Evolutionary conservation across 64 coral and sea anemone genomes (phyloP), one percentile per base, ranked within the genome.

Genomic region (Pocillopora damicornis): DNA sequence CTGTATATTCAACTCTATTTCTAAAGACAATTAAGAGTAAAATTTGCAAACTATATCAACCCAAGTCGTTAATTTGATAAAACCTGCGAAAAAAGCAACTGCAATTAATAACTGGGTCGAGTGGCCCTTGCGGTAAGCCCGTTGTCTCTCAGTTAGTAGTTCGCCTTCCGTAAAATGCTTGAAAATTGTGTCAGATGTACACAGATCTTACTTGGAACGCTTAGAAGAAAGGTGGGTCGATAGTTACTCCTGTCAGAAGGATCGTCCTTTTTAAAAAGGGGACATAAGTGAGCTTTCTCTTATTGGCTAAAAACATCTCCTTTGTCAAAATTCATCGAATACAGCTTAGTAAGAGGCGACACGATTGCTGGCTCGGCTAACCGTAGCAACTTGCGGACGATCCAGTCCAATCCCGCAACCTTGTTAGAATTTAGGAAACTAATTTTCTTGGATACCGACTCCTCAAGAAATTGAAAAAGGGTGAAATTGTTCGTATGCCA

Each of bases 231-330:
- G 11, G 63, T 80, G 30, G 78, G 59, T 35, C 59, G 22, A 62
- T 80, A 80, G 34, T 80, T 80, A 30, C 78, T 80, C 12, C 23
- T 80, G n/a, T 80, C 59, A 62, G 78, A 35, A 2, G 58, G 22
- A 14, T 80, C 78, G 11, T 80, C 78, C 9, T 80, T 80, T 61
- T 80, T 61, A 59, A 35, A 80, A 61, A 62, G 26, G 2, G 78
- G 58, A 22, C 78, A 61, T 13, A 80, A 34, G 18, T 62, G 18
- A 12, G 59, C 78, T 62, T 35, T 80, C 13, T 80, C 58, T 62
- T n/a, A n/a, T 35, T 62, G 78, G n/a, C 15, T 62, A 80, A 61
- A 80, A 35, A 14, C 78, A 17, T 80, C 25, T 0, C 59, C n/a
- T 62, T 61, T 15, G 9, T 23, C 4, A 13, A 45, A 0, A 9